These are phyloP conservation scores for Hyles euphorbiae DNA, from an alignment of 1,140 invertebrate genomes.

Conservation along the genomic window DNA sequence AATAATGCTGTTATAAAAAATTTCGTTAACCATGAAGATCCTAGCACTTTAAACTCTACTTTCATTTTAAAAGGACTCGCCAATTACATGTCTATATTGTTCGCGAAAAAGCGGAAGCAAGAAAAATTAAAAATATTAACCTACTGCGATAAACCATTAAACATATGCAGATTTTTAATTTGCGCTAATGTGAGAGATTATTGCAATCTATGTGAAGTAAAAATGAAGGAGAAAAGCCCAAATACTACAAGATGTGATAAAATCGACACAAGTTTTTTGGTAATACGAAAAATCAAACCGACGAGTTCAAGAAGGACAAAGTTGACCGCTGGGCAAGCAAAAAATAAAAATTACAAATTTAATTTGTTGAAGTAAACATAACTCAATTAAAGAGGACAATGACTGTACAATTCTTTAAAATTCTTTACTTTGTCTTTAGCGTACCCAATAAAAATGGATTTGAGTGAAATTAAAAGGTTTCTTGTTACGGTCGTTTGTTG, in stretches of 20 bases:
- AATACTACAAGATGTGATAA: constrained; percentile 6
- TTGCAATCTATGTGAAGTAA: constrained; percentile 47
- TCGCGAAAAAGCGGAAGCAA: constrained; percentile 2
- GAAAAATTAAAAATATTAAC: constrained; percentile 40
- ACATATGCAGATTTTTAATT: constrained; percentile 43
- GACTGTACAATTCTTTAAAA: too few species aligned
- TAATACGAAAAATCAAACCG: neutral
- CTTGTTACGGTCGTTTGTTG: constrained; percentile 44
- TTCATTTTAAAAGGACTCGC: too few species aligned
- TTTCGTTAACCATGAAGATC: too few species aligned
- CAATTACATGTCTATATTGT: too few species aligned
- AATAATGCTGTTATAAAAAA: constrained; percentile 1
- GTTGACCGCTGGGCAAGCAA: too few species aligned
- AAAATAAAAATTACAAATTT: too few species aligned
- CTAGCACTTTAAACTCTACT: too few species aligned
- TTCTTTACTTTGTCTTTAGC: too few species aligned
- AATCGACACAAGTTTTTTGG: constrained; percentile 14
- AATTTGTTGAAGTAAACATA: too few species aligned
- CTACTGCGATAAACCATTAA: constrained; percentile 30
- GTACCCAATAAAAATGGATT: too few species aligned
- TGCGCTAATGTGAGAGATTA: constrained; percentile 38
- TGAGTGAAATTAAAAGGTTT: constrained; percentile 29
- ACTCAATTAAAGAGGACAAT: too few species aligned
- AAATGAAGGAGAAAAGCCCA: constrained; percentile 14
- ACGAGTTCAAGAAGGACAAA: neutral